Conservation (phyloP, 2,113 vertebrate genomes). For the Periophthalmodon schlosseri region DNA sequence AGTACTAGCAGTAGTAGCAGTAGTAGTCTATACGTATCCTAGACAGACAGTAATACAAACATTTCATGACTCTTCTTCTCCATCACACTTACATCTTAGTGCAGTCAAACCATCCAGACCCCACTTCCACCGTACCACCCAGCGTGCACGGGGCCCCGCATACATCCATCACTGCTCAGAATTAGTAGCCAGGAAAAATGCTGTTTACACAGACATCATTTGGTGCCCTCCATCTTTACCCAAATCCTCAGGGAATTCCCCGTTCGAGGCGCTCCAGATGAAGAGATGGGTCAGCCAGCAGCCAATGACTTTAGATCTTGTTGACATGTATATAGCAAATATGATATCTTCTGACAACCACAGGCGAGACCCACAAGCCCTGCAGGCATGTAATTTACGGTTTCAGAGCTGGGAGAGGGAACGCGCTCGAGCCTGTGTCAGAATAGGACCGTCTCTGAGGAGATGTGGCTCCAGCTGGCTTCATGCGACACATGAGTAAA, state of each 20-base stretch:
- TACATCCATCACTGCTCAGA: constrained; percentile 27
- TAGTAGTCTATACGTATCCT: no score
- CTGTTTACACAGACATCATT: constrained; percentile 38
- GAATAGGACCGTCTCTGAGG: constrained; percentile 46
- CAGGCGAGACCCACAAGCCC: constrained; percentile 51
- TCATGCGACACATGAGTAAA: constrained; percentile 38
- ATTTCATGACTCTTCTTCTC: background rate
- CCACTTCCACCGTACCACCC: background rate
- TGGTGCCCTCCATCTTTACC: constrained; percentile 40
- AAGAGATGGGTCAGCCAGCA: constrained; percentile 55
- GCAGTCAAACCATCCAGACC: background rate
- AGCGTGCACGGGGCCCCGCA: background rate
- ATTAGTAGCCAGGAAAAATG: constrained; percentile 20
- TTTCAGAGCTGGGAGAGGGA: constrained; percentile 47
- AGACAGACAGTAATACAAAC: no score
- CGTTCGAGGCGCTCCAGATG: constrained; percentile 57
- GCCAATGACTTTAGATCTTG: constrained; percentile 50
- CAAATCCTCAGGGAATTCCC: constrained; percentile 51
- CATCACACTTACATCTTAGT: background rate
- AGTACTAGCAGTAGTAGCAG: no score
- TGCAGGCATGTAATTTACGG: constrained; percentile 56
- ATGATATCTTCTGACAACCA: constrained; percentile 63
- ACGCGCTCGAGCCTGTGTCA: constrained; percentile 46
- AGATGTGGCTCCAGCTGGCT: constrained; percentile 32
- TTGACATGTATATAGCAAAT: constrained; percentile 62